phyloP scores from a whole-genome alignment of 2,113 vertebrate genomes.

The Isichthys henryi region DNA sequence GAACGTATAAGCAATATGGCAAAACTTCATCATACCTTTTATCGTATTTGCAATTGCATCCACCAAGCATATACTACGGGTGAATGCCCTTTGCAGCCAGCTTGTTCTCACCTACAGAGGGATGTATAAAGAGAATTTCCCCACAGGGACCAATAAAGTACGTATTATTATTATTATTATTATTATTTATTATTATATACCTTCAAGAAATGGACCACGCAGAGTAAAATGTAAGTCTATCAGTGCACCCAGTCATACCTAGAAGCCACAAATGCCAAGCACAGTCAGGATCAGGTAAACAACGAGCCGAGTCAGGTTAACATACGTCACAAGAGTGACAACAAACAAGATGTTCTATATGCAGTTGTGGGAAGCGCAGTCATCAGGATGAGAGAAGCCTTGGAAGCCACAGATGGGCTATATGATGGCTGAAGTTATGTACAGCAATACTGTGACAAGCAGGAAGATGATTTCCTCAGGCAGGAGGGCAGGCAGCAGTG shows the following conservation, averaged over 20 bases:
- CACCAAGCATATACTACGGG: too few species aligned
- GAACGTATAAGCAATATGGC: too few species aligned
- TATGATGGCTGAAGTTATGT: constrained; percentile 55
- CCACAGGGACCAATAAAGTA: too few species aligned
- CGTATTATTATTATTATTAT: background rate
- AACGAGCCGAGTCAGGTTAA: constrained; percentile 45
- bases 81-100: too few species aligned
- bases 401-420: constrained; percentile 67
- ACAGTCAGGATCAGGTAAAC: constrained; percentile 69
- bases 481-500: constrained; percentile 54
- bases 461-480: constrained; percentile 62
- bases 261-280: constrained; percentile 46
- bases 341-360: constrained; percentile 59
- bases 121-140: too few species aligned
- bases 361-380: constrained; percentile 34
- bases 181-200: background rate
- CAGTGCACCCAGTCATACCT: constrained; percentile 11
- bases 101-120: too few species aligned
- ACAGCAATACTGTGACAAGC: constrained; percentile 60
- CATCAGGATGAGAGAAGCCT: background rate
- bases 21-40: too few species aligned
- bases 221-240: background rate
- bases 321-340: constrained; percentile 63
- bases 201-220: background rate
- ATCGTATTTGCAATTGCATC: too few species aligned